Percentiles rank a stretch among this genome's conserved stretches.
Conservation (phyloP, 2,888 invertebrate species). For the Lasioglossum figueresi region DNA sequence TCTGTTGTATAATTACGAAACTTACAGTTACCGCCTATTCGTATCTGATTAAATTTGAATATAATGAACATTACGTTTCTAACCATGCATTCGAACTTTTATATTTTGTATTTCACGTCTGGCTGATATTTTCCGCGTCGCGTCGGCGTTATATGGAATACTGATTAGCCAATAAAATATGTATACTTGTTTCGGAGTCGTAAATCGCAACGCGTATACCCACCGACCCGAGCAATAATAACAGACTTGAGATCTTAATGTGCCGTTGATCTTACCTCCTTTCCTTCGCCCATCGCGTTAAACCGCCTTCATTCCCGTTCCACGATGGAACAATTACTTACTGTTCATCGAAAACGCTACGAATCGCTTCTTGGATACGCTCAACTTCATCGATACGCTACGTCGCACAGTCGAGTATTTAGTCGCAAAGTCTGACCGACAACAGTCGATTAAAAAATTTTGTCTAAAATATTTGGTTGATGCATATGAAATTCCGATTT, state of each 20-base stretch:
- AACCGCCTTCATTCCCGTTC: conserved; percentile 22
- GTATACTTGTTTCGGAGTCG: not conserved
- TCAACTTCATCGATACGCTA: conserved; percentile 43
- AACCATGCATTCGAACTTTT: too few species aligned
- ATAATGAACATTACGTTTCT: not conserved
- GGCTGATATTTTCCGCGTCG: not conserved
- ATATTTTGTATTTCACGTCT: not conserved
- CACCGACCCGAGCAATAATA: not conserved
- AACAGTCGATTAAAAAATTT: too few species aligned
- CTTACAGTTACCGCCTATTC: conserved; percentile 9
- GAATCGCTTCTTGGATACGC: conserved; percentile 43
- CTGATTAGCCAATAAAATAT: not conserved
- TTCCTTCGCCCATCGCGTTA: conserved; percentile 26
- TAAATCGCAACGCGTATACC: not conserved
- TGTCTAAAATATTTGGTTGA: too few species aligned
- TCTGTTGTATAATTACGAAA: not conserved
- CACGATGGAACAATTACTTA: conserved; percentile 53
- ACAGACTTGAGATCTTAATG: not conserved
- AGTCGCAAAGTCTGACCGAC: too few species aligned
- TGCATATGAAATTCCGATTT: too few species aligned
- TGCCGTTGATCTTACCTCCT: conserved; percentile 22
- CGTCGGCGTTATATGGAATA: not conserved
- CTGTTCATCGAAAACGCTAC: conserved; percentile 35
- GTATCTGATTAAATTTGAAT: not conserved
- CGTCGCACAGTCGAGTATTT: not conserved